Evolutionary conservation across 2,888 invertebrate genomes (phyloP).

Genomic region (Ypsolopha sequella): DNA sequence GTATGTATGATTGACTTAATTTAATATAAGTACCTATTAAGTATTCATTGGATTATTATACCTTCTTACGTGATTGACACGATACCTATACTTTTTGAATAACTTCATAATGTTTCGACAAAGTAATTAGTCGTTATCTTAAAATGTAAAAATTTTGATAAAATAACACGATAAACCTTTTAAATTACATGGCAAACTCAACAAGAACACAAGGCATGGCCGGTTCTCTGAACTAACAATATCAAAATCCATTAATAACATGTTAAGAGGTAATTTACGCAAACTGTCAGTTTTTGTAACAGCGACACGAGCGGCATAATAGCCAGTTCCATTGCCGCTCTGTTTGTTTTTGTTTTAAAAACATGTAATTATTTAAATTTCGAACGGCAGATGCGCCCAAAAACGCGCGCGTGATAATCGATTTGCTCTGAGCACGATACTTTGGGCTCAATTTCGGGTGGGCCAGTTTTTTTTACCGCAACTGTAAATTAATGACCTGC

Average conservation of each 20-base stretch:
- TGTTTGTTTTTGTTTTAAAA: constrained; percentile 22
- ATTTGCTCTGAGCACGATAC: constrained; percentile 16
- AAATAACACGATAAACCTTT: constrained; percentile 2
- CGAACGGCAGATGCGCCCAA: constrained; percentile 56
- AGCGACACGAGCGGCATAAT: constrained; percentile 5
- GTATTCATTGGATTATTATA: too few relatives aligned
- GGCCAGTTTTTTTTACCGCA: constrained; percentile 1
- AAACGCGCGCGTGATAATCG: constrained; percentile 32
- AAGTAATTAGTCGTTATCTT: too few relatives aligned
- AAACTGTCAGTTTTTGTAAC: constrained; percentile 40
- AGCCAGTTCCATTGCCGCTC: constrained; percentile 7
- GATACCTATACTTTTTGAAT: too few relatives aligned
- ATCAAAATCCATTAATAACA: constrained; percentile 35
- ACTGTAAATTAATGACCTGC: constrained; percentile 8
- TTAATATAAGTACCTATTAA: too few relatives aligned
- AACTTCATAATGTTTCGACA: too few relatives aligned
- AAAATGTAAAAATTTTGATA: not conserved
- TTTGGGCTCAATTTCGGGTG: constrained; percentile 2
- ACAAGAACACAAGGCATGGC: not conserved
- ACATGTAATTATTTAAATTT: constrained; percentile 63
- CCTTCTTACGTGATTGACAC: too few relatives aligned
- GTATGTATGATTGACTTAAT: too few relatives aligned
- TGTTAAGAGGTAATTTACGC: constrained; percentile 42
- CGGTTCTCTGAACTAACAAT: not conserved
- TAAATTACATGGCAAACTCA: not conserved